Evolutionary conservation across 1,140 invertebrate species (phyloP).

Genomic region (Whitmania pigra): DNA sequence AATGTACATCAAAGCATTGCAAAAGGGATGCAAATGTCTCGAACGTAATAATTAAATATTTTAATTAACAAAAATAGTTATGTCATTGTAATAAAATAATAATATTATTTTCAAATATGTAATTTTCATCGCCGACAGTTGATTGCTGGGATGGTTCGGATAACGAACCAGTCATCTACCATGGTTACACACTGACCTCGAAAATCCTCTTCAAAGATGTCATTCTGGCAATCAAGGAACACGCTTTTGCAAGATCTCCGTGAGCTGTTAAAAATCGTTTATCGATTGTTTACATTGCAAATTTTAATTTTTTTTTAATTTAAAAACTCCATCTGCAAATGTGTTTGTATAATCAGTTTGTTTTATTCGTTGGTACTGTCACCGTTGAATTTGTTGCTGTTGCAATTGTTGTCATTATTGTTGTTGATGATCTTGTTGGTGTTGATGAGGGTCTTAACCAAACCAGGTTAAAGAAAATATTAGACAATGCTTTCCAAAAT

Average conservation of each 20-base stretch:
- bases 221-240: conserved; percentile 82
- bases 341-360: no score
- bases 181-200: conserved; percentile 90
- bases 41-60: conserved; percentile 51
- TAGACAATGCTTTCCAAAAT: no score
- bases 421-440: no score
- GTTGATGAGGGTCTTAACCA: no score
- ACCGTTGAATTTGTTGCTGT: neutral
- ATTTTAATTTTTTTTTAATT: no score
- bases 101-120: no score
- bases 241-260: conserved; percentile 83
- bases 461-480: no score
- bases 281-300: no score
- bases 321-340: no score
- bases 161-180: conserved; percentile 70
- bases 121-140: conserved; percentile 42
- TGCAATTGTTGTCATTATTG: neutral
- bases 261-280: conserved; percentile 22
- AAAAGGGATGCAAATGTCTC: conserved; percentile 87
- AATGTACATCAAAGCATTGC: conserved; percentile 78
- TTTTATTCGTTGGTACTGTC: neutral
- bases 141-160: conserved; percentile 97
- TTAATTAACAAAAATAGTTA: no score
- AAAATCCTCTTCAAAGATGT: conserved; percentile 94
- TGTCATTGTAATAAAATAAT: no score